Percentiles rank a stretch among this genome's conserved stretches.
phyloP scores from a whole-genome alignment of 2,888 invertebrate genomes.

The Chaitophorus viminalis region DNA sequence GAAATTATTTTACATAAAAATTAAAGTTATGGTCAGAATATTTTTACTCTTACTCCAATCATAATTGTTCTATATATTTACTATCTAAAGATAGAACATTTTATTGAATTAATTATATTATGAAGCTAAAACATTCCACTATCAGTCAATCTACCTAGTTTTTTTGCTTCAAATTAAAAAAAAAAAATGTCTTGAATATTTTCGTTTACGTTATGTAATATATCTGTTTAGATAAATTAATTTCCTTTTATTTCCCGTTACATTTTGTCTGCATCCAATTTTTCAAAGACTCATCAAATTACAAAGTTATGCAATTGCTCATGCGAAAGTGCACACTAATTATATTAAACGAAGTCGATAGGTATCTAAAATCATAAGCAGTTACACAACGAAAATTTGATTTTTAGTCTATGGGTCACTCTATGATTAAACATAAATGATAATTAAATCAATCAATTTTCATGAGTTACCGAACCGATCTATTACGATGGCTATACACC shows the following conservation, averaged over 20 bases:
- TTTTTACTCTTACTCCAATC: too few relatives aligned
- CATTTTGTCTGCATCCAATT: background rate
- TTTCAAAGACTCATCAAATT: background rate
- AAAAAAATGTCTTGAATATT: background rate
- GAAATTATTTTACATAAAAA: too few relatives aligned
- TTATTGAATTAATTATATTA: too few relatives aligned
- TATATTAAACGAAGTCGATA: background rate
- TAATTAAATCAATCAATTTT: constrained; percentile 27
- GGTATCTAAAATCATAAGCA: background rate
- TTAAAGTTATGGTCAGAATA: too few relatives aligned
- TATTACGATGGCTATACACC: background rate
- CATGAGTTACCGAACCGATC: background rate
- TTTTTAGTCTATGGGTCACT: background rate
- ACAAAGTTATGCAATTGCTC: constrained; percentile 10
- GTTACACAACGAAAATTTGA: background rate
- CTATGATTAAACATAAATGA: constrained; percentile 4
- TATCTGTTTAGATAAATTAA: background rate
- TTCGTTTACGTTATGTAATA: background rate
- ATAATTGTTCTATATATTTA: too few relatives aligned
- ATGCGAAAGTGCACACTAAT: constrained; percentile 4
- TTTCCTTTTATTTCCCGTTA: background rate
- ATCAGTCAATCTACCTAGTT: background rate
- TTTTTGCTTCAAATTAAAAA: constrained; percentile 13
- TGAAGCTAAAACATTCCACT: background rate
- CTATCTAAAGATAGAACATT: too few relatives aligned